A percentile compares a stretch with the other conserved stretches of the same genome.
Evolutionary conservation across 2,113 vertebrate species (phyloP).

Genomic region (Anguilla rostrata): DNA sequence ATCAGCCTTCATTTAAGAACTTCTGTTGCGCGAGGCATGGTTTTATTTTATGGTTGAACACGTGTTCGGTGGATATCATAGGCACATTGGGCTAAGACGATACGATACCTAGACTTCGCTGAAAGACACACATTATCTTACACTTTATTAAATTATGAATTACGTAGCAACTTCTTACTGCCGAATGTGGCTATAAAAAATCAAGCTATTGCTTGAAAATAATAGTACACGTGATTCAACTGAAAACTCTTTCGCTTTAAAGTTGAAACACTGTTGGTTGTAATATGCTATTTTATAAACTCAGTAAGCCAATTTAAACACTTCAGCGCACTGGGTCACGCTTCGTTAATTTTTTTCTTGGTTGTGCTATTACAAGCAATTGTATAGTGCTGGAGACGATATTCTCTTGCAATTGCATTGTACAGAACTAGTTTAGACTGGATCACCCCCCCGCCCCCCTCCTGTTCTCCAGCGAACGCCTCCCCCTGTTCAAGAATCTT

Average conservation of each 20-base stretch:
- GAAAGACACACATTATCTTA: neutral
- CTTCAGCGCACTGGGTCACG: neutral
- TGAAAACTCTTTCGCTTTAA: neutral
- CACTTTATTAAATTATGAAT: too few species aligned
- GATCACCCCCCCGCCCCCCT: conserved; percentile 55
- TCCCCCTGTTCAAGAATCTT: conserved; percentile 34
- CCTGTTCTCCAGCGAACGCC: conserved; percentile 38
- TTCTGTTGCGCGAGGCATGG: neutral
- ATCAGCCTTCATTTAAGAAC: neutral
- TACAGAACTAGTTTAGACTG: conserved; percentile 70
- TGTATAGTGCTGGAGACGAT: conserved; percentile 24
- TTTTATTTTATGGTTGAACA: neutral
- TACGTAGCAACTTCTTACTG: neutral
- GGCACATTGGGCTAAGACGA: neutral
- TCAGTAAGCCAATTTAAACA: neutral
- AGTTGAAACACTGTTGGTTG: neutral
- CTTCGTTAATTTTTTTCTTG: neutral
- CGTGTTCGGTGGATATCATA: neutral
- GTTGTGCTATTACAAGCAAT: neutral
- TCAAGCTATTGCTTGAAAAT: neutral
- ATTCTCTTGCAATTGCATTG: conserved; percentile 34
- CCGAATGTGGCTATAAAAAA: neutral
- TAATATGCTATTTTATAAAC: neutral
- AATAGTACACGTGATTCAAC: neutral
- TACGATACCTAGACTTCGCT: neutral